These are phyloP conservation scores for Helarctos malayanus DNA, from an alignment of 2,797 vertebrate genomes.

Conservation along the genomic window DNA sequence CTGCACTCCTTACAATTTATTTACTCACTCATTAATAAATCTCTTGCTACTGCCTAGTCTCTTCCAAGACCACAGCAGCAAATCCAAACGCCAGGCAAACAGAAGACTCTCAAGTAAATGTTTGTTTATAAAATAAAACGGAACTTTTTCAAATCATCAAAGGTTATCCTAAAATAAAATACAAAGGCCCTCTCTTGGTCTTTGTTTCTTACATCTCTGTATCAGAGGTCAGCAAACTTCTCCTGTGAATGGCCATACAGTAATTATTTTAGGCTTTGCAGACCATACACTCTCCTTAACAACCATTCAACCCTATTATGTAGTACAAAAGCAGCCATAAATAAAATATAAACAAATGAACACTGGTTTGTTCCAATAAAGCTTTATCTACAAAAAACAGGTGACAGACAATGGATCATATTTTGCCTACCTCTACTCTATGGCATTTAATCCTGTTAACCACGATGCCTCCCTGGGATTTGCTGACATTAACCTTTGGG, in stretches of 20 bases:
- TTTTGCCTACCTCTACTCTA: background rate
- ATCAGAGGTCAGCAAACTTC: constrained; percentile 36
- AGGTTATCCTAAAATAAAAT: background rate
- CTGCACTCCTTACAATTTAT: constrained; percentile 36
- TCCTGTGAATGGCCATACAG: background rate
- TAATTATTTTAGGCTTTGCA: background rate
- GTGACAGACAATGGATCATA: background rate
- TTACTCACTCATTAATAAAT: constrained; percentile 1
- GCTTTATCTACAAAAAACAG: constrained; percentile 45
- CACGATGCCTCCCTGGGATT: background rate
- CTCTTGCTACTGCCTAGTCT: background rate
- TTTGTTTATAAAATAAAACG: constrained; percentile 37
- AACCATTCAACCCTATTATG: constrained; percentile 40
- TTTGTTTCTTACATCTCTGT: constrained; percentile 58
- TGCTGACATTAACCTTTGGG: background rate
- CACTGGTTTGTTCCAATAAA: constrained; percentile 4
- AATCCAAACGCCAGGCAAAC: constrained; percentile 34
- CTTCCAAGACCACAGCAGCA: constrained; percentile 35
- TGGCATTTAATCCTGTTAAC: background rate
- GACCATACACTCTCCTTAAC: background rate
- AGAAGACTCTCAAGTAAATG: background rate
- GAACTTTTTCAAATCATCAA: constrained; percentile 19
- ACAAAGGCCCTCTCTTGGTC: constrained; percentile 16
- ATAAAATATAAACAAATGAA: background rate
- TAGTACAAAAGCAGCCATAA: constrained; percentile 28